Evolutionary conservation across 2,113 vertebrate species (phyloP).

Genomic region (Spermophilus dauricus): DNA sequence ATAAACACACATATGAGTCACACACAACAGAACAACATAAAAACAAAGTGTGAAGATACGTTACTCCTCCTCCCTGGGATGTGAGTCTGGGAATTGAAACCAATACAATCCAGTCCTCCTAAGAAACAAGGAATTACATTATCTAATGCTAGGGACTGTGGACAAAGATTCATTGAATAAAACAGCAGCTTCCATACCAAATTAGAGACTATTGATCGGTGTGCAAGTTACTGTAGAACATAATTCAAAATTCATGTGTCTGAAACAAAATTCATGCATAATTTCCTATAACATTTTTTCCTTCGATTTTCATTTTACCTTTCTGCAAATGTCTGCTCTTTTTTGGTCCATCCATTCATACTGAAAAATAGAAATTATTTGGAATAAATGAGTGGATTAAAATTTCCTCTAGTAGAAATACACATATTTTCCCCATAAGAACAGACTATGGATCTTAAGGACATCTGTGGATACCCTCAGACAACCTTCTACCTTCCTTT

Average conservation of each 20-base stretch:
- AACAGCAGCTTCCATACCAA: no score
- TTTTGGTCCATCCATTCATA: not conserved
- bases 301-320: not conserved
- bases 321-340: not conserved
- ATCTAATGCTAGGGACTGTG: no score
- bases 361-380: not conserved
- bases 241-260: not conserved
- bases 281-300: not conserved
- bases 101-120: no score
- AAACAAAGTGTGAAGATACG: no score
- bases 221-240: not conserved
- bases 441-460: not conserved
- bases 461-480: rapidly evolving
- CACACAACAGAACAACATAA: no score
- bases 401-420: not conserved
- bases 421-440: not conserved
- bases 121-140: no score
- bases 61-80: no score
- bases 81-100: no score
- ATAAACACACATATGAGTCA: no score
- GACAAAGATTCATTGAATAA: no score
- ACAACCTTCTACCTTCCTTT: no score
- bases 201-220: not conserved
- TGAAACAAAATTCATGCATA: not conserved
- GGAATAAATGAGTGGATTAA: rapidly evolving